phyloP scores from a whole-genome alignment of 1,140 invertebrate species.

The Notospermus geniculatus region DNA sequence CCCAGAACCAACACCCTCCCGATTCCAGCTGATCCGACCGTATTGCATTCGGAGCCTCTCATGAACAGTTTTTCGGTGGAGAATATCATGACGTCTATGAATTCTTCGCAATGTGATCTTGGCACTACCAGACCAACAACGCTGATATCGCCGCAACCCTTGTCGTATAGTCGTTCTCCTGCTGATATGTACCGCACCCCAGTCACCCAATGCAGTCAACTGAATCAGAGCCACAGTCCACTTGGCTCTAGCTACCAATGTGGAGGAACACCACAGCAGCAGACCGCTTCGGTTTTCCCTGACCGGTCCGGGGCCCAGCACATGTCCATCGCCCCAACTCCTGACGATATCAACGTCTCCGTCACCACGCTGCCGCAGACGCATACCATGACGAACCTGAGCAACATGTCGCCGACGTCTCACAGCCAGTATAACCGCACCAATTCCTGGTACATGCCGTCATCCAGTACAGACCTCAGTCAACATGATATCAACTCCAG shows the following conservation, averaged over 20 bases:
- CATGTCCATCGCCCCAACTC: slow-evolving; percentile 3
- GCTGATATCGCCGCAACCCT: slow-evolving; percentile 5
- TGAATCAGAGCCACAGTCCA: neutral
- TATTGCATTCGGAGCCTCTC: neutral
- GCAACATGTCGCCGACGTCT: slow-evolving; percentile 2
- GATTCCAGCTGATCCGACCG: neutral
- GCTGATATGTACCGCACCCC: slow-evolving; percentile 8
- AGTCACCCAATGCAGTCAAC: neutral
- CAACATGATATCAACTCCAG: neutral
- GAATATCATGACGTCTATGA: slow-evolving; percentile 5
- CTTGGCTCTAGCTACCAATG: neutral
- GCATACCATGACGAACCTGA: neutral
- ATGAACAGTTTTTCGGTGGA: slow-evolving; percentile 4
- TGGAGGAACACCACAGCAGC: slow-evolving; percentile 1
- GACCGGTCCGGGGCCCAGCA: slow-evolving; percentile 1
- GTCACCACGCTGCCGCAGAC: neutral
- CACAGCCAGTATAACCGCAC: slow-evolving; percentile 1
- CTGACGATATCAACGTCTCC: neutral
- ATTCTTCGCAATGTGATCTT: neutral
- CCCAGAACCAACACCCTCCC: neutral
- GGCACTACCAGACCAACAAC: neutral
- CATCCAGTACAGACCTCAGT: neutral
- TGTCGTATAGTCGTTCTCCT: slow-evolving; percentile 2
- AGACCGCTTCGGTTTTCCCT: slow-evolving; percentile 2
- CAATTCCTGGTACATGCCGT: slow-evolving; percentile 4